Base-by-base conservation (phyloP, 2,113 vertebrate species). In the Puffinus mauretanicus region DNA sequence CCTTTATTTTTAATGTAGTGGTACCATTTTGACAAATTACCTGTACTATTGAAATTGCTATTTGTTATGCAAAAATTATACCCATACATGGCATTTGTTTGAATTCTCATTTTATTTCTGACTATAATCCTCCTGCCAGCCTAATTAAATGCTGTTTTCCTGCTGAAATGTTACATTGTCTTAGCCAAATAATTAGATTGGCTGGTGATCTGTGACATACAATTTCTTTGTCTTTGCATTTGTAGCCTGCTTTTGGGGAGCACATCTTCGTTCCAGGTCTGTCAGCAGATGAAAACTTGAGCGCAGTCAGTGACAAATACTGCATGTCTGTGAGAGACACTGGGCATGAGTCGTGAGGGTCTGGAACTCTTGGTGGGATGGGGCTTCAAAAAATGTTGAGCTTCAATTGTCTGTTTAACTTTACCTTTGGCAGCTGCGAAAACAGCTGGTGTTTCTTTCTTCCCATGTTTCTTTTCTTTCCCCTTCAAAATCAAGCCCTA, bases 61-160 rank as follows among this genome's bases (percentile, higher is more conserved):
- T 21, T 66, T 65, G 7, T 80, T 73, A 73, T 29, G 18, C 44
- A 58, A 81, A 66, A 25, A 38, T 58, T 49, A 70, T 86, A 55
- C 3, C 17, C 13, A n/a, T 51, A 26, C 2, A 2, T 69, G 52
- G 21, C 18, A 22, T 52, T 52, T 88, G 11, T 38, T 84, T 67
- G 29, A 70, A 36, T 64, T 84, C 14, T 58, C 19, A 79, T 80
- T 96, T 85, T 89, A 55, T 82, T 96, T 91, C 71, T 96, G 20
- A 26, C 85, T 93, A 69, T n/a, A 64, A 61, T 90, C 62, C 58
- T 93, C 52, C 61, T 25, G 25, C 21, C 58, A 87, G 32, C n/a
- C n/a, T 95, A 93, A 87, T 91, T 76, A 96, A 94, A 86, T 88
- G n/a, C 21, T 81, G 1, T 58, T 96, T 96, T 78, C 19, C 62